phyloP scores from a whole-genome alignment of 2,888 invertebrate species.

The Caenorhabditis sp. region DNA sequence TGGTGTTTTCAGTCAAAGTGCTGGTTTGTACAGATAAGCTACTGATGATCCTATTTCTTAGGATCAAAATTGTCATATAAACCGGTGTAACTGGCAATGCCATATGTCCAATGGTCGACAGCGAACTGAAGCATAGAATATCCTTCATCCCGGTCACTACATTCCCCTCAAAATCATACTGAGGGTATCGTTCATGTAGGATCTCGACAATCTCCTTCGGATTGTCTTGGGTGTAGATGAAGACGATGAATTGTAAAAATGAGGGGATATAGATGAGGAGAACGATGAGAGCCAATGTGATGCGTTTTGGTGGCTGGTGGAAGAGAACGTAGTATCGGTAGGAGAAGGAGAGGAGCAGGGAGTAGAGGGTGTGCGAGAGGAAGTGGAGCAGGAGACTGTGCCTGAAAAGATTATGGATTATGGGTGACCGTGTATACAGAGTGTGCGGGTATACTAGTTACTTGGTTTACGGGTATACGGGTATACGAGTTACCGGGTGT shows the following conservation, averaged over 20 bases:
- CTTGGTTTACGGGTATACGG: too few relatives aligned
- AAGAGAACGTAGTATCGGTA: slow-evolving; percentile 16
- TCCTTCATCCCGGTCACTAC: slow-evolving; percentile 27
- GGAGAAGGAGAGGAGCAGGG: slow-evolving; percentile 13
- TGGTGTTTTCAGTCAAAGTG: slow-evolving; percentile 22
- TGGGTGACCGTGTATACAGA: too few relatives aligned
- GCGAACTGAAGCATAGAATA: slow-evolving; percentile 23
- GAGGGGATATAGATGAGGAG: slow-evolving; percentile 2
- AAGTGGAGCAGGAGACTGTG: slow-evolving; percentile 5
- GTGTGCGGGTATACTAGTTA: too few relatives aligned
- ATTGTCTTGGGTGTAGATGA: slow-evolving; percentile 3
- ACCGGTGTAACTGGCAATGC: slow-evolving; percentile 46
- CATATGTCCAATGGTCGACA: slow-evolving; percentile 43
- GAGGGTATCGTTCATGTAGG: slow-evolving; percentile 15
- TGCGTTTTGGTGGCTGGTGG: not conserved
- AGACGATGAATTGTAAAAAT: slow-evolving; percentile 1
- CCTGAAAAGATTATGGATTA: not conserved
- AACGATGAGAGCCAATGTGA: not conserved
- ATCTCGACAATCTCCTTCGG: not conserved
- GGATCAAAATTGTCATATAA: slow-evolving; percentile 21
- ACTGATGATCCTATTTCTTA: slow-evolving; percentile 15
- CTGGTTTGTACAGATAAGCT: slow-evolving; percentile 2
- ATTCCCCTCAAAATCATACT: slow-evolving; percentile 16
- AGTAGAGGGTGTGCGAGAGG: slow-evolving; percentile 8
- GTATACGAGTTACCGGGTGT: too few relatives aligned